Percentiles rank a stretch among this genome's conserved stretches.
These are phyloP conservation scores for Sebastes alutus DNA, from an alignment of 2,797 vertebrate genomes.

Conservation along the genomic window DNA sequence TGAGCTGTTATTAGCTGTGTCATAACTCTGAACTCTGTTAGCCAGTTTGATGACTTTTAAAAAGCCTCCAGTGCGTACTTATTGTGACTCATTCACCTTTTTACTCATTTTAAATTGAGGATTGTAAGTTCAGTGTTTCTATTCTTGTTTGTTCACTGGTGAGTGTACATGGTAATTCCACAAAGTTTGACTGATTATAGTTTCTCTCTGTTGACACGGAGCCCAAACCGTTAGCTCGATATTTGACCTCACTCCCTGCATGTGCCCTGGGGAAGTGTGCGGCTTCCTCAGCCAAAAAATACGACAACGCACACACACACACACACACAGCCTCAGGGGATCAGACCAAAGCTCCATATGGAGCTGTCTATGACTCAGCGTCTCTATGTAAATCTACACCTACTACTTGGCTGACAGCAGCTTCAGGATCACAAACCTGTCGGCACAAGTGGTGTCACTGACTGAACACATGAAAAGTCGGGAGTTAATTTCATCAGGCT, in stretches of 20 bases:
- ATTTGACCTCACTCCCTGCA: constrained; percentile 49
- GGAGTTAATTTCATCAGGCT: constrained; percentile 26
- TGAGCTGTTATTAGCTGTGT: neutral
- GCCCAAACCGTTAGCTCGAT: constrained; percentile 12
- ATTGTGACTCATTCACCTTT: neutral
- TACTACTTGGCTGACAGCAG: constrained; percentile 50
- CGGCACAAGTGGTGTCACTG: constrained; percentile 33
- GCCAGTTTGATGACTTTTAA: neutral
- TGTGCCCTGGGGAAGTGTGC: constrained; percentile 38
- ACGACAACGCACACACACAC: neutral
- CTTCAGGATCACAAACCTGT: constrained; percentile 47
- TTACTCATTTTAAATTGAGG: neutral
- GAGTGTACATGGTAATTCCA: neutral
- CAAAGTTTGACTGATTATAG: constrained; percentile 5
- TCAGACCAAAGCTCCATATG: constrained; percentile 33
- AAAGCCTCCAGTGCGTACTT: neutral
- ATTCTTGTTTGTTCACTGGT: neutral
- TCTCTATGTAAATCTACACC: constrained; percentile 66
- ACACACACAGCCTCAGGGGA: constrained; percentile 17
- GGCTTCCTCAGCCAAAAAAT: constrained; percentile 26
- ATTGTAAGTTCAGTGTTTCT: neutral
- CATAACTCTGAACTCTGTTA: constrained; percentile 11
- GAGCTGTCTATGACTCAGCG: constrained; percentile 53
- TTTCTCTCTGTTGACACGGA: constrained; percentile 13
- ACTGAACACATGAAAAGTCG: constrained; percentile 28